phyloP scores from a whole-genome alignment of 1,140 invertebrate genomes.

The Zaprionus gabonicus region DNA sequence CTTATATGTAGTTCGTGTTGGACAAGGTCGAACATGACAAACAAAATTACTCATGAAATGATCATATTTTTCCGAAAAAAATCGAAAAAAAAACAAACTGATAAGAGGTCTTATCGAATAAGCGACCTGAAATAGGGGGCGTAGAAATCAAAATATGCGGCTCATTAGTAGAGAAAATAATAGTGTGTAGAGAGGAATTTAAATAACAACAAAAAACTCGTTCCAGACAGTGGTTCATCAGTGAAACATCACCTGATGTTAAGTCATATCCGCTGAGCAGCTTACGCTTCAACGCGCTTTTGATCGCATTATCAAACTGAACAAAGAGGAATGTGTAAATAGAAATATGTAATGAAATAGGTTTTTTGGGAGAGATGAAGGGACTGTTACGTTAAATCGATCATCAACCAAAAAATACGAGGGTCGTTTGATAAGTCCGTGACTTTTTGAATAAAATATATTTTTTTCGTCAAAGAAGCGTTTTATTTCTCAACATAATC shows the following conservation, averaged over 20 bases:
- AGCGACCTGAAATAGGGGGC: slow-evolving; percentile 21
- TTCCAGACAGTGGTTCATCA: slow-evolving; percentile 13
- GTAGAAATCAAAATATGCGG: slow-evolving; percentile 28
- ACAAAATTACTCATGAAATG: slow-evolving; percentile 33
- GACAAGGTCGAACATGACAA: slow-evolving; percentile 33
- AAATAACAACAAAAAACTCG: slow-evolving; percentile 15
- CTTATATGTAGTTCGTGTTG: background rate
- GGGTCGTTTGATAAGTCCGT: too few relatives aligned
- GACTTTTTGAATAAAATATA: too few relatives aligned
- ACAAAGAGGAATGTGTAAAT: background rate
- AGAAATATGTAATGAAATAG: background rate
- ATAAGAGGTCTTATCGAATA: slow-evolving; percentile 32
- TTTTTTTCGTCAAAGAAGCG: too few relatives aligned
- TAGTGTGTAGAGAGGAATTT: background rate
- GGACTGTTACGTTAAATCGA: background rate
- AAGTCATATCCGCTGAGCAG: slow-evolving; percentile 7
- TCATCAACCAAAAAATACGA: background rate
- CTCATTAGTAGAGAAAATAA: slow-evolving; percentile 13
- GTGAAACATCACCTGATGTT: slow-evolving; percentile 18
- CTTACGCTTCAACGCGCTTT: slow-evolving; percentile 5
- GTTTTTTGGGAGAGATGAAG: background rate
- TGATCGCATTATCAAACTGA: slow-evolving; percentile 1
- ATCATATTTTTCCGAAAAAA: slow-evolving; percentile 4
- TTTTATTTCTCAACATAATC: too few relatives aligned
- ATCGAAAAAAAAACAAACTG: background rate